phyloP scores from a whole-genome alignment of 2,888 invertebrate genomes.

The Mythimna pallens region DNA sequence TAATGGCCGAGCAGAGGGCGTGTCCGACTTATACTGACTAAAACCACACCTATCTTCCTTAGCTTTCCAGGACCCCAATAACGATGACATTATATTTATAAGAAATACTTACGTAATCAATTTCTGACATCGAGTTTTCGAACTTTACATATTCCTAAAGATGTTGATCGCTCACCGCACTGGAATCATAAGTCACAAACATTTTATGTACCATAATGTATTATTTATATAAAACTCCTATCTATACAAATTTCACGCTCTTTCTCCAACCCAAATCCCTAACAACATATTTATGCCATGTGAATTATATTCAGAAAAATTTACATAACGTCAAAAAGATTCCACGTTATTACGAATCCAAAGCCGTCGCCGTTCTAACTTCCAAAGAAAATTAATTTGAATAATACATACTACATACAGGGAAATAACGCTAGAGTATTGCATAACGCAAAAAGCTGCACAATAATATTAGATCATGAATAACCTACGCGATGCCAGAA shows the following conservation, averaged over 20 bases:
- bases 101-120: constrained; percentile 4
- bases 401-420: constrained; percentile 58
- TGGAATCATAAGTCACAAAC: constrained; percentile 24
- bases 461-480: constrained; percentile 67
- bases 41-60: too few species aligned
- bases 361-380: constrained; percentile 53
- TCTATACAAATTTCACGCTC: constrained; percentile 48
- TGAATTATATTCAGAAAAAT: constrained; percentile 61
- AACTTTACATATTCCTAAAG: constrained; percentile 9
- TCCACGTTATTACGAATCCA: constrained; percentile 60
- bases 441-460: constrained; percentile 58
- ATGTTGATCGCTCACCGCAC: constrained; percentile 21
- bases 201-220: constrained; percentile 23
- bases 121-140: constrained; percentile 8
- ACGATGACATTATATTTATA: not conserved
- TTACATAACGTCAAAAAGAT: constrained; percentile 67
- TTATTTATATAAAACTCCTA: constrained; percentile 43
- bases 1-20: too few species aligned
- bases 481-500: constrained; percentile 68
- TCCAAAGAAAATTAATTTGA: constrained; percentile 66
- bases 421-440: constrained; percentile 44
- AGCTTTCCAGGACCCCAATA: too few species aligned
- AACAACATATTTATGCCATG: constrained; percentile 61
- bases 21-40: too few species aligned
- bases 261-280: constrained; percentile 42